Evolutionary conservation across 2,113 vertebrate genomes (phyloP), one percentile per base, ranked within the genome.

Genomic region (Thunnus maccoyii): DNA sequence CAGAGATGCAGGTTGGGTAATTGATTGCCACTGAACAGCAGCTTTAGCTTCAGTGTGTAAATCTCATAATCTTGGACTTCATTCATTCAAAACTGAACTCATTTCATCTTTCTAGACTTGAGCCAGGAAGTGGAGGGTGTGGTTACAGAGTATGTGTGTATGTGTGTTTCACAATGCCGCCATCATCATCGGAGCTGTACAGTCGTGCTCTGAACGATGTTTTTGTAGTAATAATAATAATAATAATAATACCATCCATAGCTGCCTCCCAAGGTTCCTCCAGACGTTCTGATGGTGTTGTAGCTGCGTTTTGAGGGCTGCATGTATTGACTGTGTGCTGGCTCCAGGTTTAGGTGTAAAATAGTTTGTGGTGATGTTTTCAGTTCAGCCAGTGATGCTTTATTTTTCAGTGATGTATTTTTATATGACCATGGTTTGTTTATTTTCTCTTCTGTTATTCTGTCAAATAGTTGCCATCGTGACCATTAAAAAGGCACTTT

Each of bases 341-440:
- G 86, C 90, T 92, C 86, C 80, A 80, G 84, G 86, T 85, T 87
- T 92, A 90, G 90, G 86, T 92, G 89, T 94, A 86, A 91, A 89
- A 90, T 86, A 88, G 87, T 87, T 85, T 92, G 92, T 94, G 85
- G 91, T 95, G 91, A 89, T 92, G 89, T 93, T 91, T 92, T 94
- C 75, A 91, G 88, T 94, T 92, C 81, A 89, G 92, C 91, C 91
- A 87, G 89, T 91, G 91, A 90, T 89, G 90, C 80, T 82, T 88
- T 86, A 81, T 79, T 90, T 41, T 91, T 92, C 84, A 88, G 87
- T 95, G 88, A 83, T 89, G 90, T 94, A 84, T 93, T 93, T 93
- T 92, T 93, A 88, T 94, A 90, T 84, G 73, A 84, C 73, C 73
- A 91, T 90, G 72, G 18, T 87, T 94, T 91, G 55, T 63, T 76